Evolutionary conservation across 37 sponge, comb jelly and placozoan species (phyloP), one percentile per base, ranked within the genome.

Genomic region (Aphrocallistes beatrix): DNA sequence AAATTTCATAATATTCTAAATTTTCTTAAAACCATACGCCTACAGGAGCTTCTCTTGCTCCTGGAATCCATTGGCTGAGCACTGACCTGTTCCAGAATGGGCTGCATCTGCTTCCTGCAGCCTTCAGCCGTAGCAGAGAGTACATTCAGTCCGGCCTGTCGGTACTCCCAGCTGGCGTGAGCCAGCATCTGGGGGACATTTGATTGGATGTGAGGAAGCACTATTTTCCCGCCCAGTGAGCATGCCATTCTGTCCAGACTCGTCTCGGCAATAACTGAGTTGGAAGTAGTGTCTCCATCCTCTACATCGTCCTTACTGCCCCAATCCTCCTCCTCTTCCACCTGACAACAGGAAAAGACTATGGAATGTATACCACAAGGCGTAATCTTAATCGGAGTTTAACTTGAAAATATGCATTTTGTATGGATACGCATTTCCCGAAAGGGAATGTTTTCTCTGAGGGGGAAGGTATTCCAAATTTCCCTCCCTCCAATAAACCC

Each of bases 91-190:
- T 85, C 89, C 36, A 99, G 82, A n/a, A 93, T 85, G 10, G 87
- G 85, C 38, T 42, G 83, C 96, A 99, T 95, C 38, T 96, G 91
- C 45, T 94, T 93, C 84, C 92, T 87, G 39, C 99, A 99, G 9
- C 99, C 99, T 83, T 99, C 99, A 23, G 91, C 99, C 50, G 94
- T 86, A 16, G 96, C 96, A 8, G 94, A 90, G 39, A 99, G 83
- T 1, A 94, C 96, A 96, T 96, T 95, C 38, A 99, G 91, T 0
- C 90, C 96, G 25, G 94, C 93, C 51, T 99, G 92, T 0, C 96
- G 84, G 50, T 90, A 89, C 23, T 88, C 86, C 99, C 99, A 99
- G 85, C 93, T 93, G 49, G 75, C 96, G 91, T 83, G 38, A 81
- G 37, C 23, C 34, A 99, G 86, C 94, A 99, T 92, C 19, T 69